Evolutionary conservation across 2,888 invertebrate genomes (phyloP).

Genomic region (Dyspetes luteomarginatus): DNA sequence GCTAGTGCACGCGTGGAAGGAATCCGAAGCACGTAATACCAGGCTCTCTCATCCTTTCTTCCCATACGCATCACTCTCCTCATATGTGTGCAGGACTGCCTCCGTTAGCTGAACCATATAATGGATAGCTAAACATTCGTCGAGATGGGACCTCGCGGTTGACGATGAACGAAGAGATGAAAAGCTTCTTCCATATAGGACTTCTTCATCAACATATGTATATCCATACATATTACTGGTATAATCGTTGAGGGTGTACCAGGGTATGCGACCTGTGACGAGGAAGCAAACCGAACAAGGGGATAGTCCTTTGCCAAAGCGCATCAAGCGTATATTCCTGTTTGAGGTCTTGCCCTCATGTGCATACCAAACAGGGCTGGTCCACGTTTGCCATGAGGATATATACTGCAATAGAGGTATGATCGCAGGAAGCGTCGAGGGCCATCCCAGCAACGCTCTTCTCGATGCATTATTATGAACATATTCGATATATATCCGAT

Average conservation of each 20-base stretch:
- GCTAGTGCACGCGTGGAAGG: slow-evolving; percentile 56
- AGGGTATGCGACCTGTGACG: slow-evolving; percentile 41
- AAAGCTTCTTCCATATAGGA: background rate
- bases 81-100: background rate
- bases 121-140: background rate
- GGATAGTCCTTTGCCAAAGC: slow-evolving; percentile 50
- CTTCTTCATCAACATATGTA: no score
- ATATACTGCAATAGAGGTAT: background rate
- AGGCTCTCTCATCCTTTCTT: slow-evolving; percentile 4
- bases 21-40: slow-evolving; percentile 67
- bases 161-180: background rate
- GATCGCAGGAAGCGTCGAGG: slow-evolving; percentile 4
- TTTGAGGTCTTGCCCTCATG: slow-evolving; percentile 27
- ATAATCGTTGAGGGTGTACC: background rate
- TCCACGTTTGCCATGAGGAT: background rate
- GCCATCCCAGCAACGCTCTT: slow-evolving; percentile 39
- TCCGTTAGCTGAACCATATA: background rate
- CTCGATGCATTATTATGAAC: slow-evolving; percentile 49
- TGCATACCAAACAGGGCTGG: slow-evolving; percentile 6
- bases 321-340: slow-evolving; percentile 44
- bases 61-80: slow-evolving; percentile 19
- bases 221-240: slow-evolving; percentile 16
- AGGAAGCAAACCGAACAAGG: slow-evolving; percentile 27
- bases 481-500: slow-evolving; percentile 51
- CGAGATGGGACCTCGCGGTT: background rate